Evolutionary conservation across 2,888 invertebrate genomes (phyloP).

Genomic region (Cyclophora punctaria): DNA sequence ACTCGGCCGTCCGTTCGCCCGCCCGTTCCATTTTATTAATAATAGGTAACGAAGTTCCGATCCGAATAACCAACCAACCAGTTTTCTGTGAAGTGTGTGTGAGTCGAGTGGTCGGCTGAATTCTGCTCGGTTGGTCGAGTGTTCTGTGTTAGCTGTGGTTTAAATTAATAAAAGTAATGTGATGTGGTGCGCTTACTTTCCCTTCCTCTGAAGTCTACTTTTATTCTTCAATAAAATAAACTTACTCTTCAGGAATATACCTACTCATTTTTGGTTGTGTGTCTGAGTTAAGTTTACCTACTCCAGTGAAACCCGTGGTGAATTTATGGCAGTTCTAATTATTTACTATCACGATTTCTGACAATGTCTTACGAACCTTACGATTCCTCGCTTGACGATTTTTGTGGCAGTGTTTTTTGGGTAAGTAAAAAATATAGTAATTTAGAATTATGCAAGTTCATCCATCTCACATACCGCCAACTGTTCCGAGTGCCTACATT

Average conservation of each 20-base stretch:
- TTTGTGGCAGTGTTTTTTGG: constrained; percentile 88
- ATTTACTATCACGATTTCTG: constrained; percentile 41
- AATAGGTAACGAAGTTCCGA: too few relatives aligned
- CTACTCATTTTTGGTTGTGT: not conserved
- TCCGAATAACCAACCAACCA: not conserved
- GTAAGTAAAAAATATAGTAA: constrained; percentile 67
- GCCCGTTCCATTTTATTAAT: too few relatives aligned
- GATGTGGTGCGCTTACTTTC: constrained; percentile 12
- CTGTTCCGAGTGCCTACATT: constrained; percentile 3
- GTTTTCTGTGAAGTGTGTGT: not conserved
- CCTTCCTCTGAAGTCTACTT: constrained; percentile 12
- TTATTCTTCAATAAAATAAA: not conserved
- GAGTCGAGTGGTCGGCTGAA: not conserved
- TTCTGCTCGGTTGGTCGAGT: not conserved
- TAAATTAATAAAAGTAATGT: constrained; percentile 3
- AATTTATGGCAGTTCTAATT: constrained; percentile 33
- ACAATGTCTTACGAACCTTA: constrained; percentile 70
- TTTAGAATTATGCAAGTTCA: too few relatives aligned
- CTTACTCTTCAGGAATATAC: not conserved
- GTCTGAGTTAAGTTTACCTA: not conserved
- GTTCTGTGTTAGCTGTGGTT: not conserved
- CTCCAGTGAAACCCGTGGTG: constrained; percentile 16
- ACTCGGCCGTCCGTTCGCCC: too few relatives aligned
- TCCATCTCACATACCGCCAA: too few relatives aligned
- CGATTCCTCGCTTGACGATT: constrained; percentile 80